Evolutionary conservation across 2,888 invertebrate genomes (phyloP).

Genomic region (Ferrisia virgata): DNA sequence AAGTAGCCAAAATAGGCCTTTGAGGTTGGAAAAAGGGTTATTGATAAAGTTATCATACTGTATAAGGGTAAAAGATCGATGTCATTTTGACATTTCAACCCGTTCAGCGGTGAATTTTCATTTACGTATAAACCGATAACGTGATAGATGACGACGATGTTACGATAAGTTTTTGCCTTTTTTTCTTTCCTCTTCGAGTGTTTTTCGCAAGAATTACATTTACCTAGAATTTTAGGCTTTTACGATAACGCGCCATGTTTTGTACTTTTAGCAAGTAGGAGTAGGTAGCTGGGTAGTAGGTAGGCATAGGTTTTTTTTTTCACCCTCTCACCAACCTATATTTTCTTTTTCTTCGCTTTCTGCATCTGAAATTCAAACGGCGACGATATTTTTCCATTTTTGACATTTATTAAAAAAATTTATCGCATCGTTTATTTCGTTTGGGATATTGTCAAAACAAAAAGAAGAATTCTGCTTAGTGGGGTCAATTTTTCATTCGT

Average conservation of each 20-base stretch:
- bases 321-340: neutral
- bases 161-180: neutral
- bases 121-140: neutral
- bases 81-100: constrained; percentile 9
- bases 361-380: neutral
- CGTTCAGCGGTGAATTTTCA: neutral
- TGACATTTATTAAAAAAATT: constrained; percentile 30
- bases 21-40: neutral
- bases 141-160: neutral
- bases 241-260: neutral
- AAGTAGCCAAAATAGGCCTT: neutral
- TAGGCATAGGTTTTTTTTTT: no score
- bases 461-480: constrained; percentile 7
- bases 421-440: constrained; percentile 30
- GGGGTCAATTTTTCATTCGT: constrained; percentile 18
- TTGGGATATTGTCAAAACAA: constrained; percentile 16
- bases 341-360: neutral
- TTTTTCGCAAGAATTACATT: neutral
- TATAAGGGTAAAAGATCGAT: neutral
- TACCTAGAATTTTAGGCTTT: neutral
- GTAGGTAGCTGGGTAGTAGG: no score
- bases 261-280: neutral
- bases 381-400: constrained; percentile 21
- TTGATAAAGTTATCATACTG: neutral
- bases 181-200: neutral